phyloP scores from a whole-genome alignment of 1,140 invertebrate species.

The Aphaenogaster rudis region DNA sequence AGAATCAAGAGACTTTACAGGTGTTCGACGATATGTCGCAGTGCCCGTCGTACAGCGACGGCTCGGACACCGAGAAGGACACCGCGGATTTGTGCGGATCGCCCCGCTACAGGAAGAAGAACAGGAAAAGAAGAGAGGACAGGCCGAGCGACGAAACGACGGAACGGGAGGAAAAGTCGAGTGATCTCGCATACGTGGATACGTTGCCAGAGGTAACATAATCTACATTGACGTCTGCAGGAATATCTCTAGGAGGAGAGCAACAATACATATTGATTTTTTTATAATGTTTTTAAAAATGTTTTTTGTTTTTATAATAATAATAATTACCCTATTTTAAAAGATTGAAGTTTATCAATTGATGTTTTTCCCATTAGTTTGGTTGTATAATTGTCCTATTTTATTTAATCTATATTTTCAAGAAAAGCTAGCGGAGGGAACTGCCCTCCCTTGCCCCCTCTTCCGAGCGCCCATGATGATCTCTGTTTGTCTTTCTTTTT shows the following conservation, averaged over 20 bases:
- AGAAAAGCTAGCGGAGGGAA: too few relatives aligned
- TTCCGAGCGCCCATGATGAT: too few relatives aligned
- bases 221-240: not conserved
- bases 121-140: constrained; percentile 87
- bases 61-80: constrained; percentile 94
- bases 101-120: constrained; percentile 90
- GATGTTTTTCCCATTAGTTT: too few relatives aligned
- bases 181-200: constrained; percentile 95
- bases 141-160: constrained; percentile 86
- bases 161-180: constrained; percentile 82
- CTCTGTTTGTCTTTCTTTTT: not conserved
- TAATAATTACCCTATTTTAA: too few relatives aligned
- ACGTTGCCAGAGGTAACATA: constrained; percentile 94
- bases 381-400: too few relatives aligned
- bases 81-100: constrained; percentile 87
- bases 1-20: constrained; percentile 86
- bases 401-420: too few relatives aligned
- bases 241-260: too few relatives aligned
- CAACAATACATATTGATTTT: too few relatives aligned
- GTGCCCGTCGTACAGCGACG: constrained; percentile 88
- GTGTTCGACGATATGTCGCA: constrained; percentile 82
- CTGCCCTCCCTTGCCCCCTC: too few relatives aligned
- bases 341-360: too few relatives aligned
- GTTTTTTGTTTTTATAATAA: too few relatives aligned
- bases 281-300: too few relatives aligned